Percentiles rank a stretch among this genome's conserved stretches.
phyloP scores from a whole-genome alignment of 2,797 vertebrate species.

The Salarias fasciatus region DNA sequence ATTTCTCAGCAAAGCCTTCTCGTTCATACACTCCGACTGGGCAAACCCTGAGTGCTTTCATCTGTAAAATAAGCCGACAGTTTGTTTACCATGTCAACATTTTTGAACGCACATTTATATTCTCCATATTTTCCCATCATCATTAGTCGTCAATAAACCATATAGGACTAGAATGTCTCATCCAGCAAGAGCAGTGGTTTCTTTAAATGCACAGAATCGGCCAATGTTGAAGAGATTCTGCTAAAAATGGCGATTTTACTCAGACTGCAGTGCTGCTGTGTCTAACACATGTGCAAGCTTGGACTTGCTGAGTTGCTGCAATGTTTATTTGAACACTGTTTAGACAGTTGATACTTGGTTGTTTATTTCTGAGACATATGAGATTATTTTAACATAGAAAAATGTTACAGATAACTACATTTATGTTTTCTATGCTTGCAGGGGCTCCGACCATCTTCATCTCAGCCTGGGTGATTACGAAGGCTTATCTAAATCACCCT shows the following conservation, averaged over 20 bases:
- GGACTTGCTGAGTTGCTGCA: not conserved
- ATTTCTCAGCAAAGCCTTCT: slow-evolving; percentile 5
- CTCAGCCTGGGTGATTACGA: slow-evolving; percentile 88
- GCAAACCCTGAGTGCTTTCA: not conserved
- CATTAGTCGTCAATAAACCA: slow-evolving; percentile 17
- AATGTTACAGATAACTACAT: slow-evolving; percentile 19
- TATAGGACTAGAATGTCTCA: slow-evolving; percentile 34
- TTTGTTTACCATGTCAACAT: too few species aligned
- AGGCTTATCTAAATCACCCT: slow-evolving; percentile 81
- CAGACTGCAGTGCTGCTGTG: slow-evolving; percentile 30
- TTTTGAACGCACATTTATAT: not conserved
- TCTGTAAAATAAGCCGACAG: not conserved
- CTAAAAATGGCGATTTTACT: slow-evolving; percentile 33
- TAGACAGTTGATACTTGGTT: too few species aligned
- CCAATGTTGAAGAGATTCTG: slow-evolving; percentile 28
- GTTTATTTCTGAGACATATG: slow-evolving; percentile 7
- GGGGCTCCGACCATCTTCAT: slow-evolving; percentile 91
- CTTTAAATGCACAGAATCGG: slow-evolving; percentile 29
- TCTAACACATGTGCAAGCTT: slow-evolving; percentile 7
- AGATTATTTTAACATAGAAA: slow-evolving; percentile 28
- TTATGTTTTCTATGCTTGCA: slow-evolving; percentile 64
- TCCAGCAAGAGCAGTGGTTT: slow-evolving; percentile 30
- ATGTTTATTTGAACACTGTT: slow-evolving; percentile 19
- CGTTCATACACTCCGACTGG: not conserved
- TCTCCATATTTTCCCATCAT: slow-evolving; percentile 10